These are phyloP conservation scores for Plusia festucae DNA, from an alignment of 2,888 invertebrate genomes.

Conservation along the genomic window DNA sequence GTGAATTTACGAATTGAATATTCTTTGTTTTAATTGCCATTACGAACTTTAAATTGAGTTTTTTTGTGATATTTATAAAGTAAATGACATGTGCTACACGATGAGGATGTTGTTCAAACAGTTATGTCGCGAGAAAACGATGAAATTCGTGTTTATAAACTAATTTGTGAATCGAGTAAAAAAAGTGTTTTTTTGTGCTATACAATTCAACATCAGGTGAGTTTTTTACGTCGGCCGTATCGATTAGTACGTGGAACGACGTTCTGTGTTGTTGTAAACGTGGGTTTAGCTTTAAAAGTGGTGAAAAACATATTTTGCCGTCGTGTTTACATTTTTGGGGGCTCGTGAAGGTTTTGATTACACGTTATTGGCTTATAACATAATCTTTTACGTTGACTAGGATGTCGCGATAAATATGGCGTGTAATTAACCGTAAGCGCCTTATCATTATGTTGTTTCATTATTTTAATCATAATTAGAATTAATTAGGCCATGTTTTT, in stretches of 20 bases:
- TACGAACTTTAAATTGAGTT: constrained; percentile 41
- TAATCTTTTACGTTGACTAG: neutral
- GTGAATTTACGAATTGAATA: constrained; percentile 64
- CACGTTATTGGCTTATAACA: constrained; percentile 28
- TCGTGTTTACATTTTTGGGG: constrained; percentile 62
- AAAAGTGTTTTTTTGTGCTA: constrained; percentile 75
- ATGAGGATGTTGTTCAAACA: constrained; percentile 35
- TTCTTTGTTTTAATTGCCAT: constrained; percentile 57
- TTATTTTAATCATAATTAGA: neutral
- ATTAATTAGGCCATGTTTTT: neutral
- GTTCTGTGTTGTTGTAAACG: constrained; percentile 43
- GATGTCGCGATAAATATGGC: constrained; percentile 11
- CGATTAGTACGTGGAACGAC: constrained; percentile 69
- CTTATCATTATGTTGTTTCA: constrained; percentile 6
- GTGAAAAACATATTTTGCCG: constrained; percentile 38
- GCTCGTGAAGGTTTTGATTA: neutral
- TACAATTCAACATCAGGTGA: constrained; percentile 68
- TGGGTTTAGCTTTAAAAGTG: constrained; percentile 48
- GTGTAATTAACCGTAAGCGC: constrained; percentile 8
- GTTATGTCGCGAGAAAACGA: constrained; percentile 43
- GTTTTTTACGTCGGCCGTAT: constrained; percentile 74
- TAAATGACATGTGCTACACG: constrained; percentile 7
- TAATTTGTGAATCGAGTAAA: constrained; percentile 63
- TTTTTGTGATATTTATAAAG: constrained; percentile 25
- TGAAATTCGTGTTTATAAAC: constrained; percentile 51